phyloP scores from a whole-genome alignment of 2,113 vertebrate genomes.

The Mugil cephalus region DNA sequence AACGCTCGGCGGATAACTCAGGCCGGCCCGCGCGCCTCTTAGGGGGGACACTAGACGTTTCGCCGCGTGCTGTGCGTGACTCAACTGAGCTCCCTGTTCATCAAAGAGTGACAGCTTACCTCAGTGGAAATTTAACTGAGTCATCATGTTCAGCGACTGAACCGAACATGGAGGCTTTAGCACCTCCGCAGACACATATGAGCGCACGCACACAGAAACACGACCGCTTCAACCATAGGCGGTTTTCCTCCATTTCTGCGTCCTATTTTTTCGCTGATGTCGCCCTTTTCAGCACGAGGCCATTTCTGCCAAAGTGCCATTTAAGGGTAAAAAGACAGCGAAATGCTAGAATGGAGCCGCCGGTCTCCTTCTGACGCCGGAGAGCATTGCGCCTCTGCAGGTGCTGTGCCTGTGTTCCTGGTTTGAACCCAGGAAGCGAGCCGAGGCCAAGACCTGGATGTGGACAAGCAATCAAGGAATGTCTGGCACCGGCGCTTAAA shows the following conservation, averaged over 20 bases:
- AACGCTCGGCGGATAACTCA: constrained; percentile 34
- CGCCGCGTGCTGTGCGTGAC: constrained; percentile 25
- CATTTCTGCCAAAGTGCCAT: constrained; percentile 12
- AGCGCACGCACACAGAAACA: background rate
- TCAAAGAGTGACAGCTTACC: constrained; percentile 64
- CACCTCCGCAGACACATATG: constrained; percentile 21
- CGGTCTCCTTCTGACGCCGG: constrained; percentile 43
- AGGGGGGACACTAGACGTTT: constrained; percentile 36
- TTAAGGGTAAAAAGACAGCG: constrained; percentile 12
- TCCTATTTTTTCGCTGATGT: background rate
- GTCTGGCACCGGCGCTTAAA: constrained; percentile 17
- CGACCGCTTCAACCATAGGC: background rate
- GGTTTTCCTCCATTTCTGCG: background rate
- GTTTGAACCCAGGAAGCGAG: constrained; percentile 17
- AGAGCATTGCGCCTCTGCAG: constrained; percentile 17
- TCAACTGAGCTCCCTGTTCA: constrained; percentile 57
- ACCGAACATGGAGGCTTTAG: constrained; percentile 44
- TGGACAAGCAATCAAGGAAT: constrained; percentile 45
- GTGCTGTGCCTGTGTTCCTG: background rate
- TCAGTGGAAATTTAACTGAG: constrained; percentile 80
- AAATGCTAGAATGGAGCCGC: constrained; percentile 13
- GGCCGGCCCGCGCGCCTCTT: background rate
- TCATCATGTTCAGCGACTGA: constrained; percentile 69
- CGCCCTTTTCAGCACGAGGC: background rate
- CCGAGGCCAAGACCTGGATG: constrained; percentile 14